phyloP scores from a whole-genome alignment of 2,888 invertebrate species.

The Sphaerophoria taeniata region DNA sequence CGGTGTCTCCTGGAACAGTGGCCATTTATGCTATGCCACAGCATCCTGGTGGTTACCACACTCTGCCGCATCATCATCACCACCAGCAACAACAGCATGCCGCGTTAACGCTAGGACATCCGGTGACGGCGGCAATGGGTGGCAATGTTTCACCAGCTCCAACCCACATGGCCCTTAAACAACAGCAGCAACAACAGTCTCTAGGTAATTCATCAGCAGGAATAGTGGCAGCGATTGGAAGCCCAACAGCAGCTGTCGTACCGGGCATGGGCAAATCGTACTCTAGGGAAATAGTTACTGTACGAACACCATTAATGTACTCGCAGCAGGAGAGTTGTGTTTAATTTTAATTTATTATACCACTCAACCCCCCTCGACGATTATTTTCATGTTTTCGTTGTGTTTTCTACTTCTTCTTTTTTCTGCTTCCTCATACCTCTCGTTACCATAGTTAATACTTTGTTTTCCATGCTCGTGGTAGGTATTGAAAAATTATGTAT shows the following conservation, averaged over 20 bases:
- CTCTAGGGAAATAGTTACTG: constrained; percentile 87
- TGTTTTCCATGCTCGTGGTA: constrained; percentile 38
- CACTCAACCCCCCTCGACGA: constrained; percentile 16
- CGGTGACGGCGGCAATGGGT: constrained; percentile 77
- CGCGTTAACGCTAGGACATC: constrained; percentile 79
- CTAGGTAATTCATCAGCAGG: constrained; percentile 75
- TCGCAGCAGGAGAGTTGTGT: constrained; percentile 88
- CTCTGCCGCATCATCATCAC: constrained; percentile 82
- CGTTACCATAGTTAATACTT: constrained; percentile 51
- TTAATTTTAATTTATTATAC: constrained; percentile 81
- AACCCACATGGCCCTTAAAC: constrained; percentile 61
- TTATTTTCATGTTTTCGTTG: constrained; percentile 23
- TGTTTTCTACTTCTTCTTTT: background rate
- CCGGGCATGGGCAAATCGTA: constrained; percentile 82
- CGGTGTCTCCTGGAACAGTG: constrained; percentile 81
- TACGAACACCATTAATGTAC: constrained; percentile 87
- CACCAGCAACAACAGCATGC: constrained; percentile 78
- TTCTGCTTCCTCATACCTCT: background rate
- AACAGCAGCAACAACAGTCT: constrained; percentile 71
- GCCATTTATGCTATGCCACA: constrained; percentile 82
- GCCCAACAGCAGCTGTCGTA: constrained; percentile 81
- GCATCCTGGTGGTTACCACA: constrained; percentile 82
- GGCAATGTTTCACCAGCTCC: constrained; percentile 77
- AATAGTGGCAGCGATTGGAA: constrained; percentile 79
- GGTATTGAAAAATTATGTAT: constrained; percentile 58